Base-by-base conservation (phyloP, 1,140 invertebrate species). In the Centruroides vittatus region DNA sequence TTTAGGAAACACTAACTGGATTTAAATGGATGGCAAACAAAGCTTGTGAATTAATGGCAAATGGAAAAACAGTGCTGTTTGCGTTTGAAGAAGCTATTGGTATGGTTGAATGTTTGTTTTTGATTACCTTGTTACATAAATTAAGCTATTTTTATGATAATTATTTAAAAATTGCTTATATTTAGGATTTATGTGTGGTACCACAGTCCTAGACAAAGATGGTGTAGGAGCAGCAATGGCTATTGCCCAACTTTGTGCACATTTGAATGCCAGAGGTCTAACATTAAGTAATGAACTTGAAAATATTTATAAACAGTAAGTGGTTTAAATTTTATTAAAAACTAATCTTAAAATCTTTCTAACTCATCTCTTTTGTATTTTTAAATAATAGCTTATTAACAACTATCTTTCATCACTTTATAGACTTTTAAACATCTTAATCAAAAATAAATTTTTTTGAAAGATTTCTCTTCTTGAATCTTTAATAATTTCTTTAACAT, bases 11-110 rank as follows among this genome's bases (percentile, higher is more conserved):
- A 0, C 77, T 99, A 54, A 99, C 97, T n/a, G 82, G 97, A 0
- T 99, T 99, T 72, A 99, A 99, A 71, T 99, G 95, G 94, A 98
- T 99, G 89, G 95, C 90, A 70, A 99, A 98, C 72, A 82, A 81
- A 74, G 79, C 86, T 0, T 73, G 84, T 47, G 80, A 94, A n/a
- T 72, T 95, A 35, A 73, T 83, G 49, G 58, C 61, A 11, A 69
- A 82, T 54, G 81, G 80, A 4, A 87, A 91, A 69, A 74, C 74
- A 1, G 86, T 98, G 1, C 72, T 99, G 50, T 94, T 98, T 77
- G 93, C 93, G 0, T 99, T 88, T 75, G 96, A 99, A 77, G 81
- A 83, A 69, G 80, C 81, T 11, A 82, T 82, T 58, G 93, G 93
- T 10, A 98, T 99, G 94, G 89, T 51, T 51, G 9, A 49, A 10